These are phyloP conservation scores for Arnoldichthys spilopterus DNA, from an alignment of 2,797 vertebrate genomes.

Conservation along the genomic window DNA sequence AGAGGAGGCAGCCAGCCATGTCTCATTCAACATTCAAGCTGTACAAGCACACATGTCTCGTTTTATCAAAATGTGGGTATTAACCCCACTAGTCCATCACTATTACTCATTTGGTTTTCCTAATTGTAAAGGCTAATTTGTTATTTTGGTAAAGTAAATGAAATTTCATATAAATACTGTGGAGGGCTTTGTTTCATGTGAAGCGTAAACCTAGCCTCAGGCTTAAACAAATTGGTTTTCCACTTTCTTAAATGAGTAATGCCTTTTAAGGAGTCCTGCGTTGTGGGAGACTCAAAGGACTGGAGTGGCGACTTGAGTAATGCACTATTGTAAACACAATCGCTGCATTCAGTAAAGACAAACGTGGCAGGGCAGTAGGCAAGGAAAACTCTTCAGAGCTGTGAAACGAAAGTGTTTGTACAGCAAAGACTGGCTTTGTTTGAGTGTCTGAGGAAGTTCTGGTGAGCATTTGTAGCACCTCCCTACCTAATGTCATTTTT, in stretches of 20 bases:
- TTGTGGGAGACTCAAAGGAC: slow-evolving; percentile 42
- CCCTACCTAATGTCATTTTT: not conserved
- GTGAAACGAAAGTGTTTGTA: not conserved
- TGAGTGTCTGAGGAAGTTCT: not conserved
- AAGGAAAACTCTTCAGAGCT: not conserved
- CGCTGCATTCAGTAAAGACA: slow-evolving; percentile 55
- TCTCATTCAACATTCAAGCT: slow-evolving; percentile 25
- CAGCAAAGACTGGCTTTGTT: not conserved
- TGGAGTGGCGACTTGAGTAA: slow-evolving; percentile 47
- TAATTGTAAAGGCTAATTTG: slow-evolving; percentile 43
- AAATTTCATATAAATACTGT: slow-evolving; percentile 23
- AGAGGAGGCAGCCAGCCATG: slow-evolving; percentile 12
- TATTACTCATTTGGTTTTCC: slow-evolving; percentile 34
- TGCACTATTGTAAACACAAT: slow-evolving; percentile 54
- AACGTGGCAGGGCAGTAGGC: slow-evolving; percentile 37
- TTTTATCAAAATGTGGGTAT: slow-evolving; percentile 33
- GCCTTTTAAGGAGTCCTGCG: slow-evolving; percentile 57
- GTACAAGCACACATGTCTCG: slow-evolving; percentile 41
- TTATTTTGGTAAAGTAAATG: slow-evolving; percentile 50
- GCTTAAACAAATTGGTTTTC: slow-evolving; percentile 57
- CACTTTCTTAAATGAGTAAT: slow-evolving; percentile 51
- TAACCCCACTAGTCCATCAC: slow-evolving; percentile 18
- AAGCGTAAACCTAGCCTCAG: slow-evolving; percentile 53
- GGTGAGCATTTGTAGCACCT: not conserved
- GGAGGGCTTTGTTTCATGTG: slow-evolving; percentile 46